A percentile compares a stretch with the other conserved stretches of the same genome.
These are phyloP conservation scores for Carettochelys insculpta DNA, from an alignment of 2,113 vertebrate species.

Conservation along the genomic window DNA sequence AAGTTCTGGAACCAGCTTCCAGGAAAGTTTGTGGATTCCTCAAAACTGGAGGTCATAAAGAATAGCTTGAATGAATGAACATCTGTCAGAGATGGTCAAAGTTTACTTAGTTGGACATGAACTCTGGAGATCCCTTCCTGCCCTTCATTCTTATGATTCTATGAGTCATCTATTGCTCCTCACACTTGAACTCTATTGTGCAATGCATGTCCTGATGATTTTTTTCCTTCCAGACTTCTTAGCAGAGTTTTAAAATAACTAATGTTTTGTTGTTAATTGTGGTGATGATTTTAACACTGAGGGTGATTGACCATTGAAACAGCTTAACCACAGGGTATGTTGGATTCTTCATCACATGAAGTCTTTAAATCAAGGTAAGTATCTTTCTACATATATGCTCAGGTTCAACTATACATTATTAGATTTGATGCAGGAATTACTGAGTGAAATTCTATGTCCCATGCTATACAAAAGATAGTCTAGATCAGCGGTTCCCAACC, in stretches of 20 bases:
- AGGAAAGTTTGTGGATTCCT: neutral
- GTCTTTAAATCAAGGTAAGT: neutral
- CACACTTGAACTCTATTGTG: neutral
- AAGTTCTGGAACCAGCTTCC: neutral
- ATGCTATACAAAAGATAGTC: neutral
- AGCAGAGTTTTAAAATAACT: neutral
- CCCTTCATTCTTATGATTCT: neutral
- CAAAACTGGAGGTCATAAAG: neutral
- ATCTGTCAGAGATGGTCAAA: neutral
- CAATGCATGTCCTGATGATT: neutral
- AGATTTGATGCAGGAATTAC: neutral
- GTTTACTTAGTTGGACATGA: neutral
- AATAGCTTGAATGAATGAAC: neutral
- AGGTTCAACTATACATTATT: neutral
- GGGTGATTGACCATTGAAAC: neutral
- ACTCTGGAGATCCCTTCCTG: neutral
- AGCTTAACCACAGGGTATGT: neutral
- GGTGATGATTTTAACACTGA: neutral
- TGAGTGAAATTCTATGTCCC: neutral
- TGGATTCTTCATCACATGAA: slow-evolving; percentile 6
- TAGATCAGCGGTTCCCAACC: no score
- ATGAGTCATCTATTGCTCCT: neutral
- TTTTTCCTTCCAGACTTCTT: neutral
- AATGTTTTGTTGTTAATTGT: neutral
- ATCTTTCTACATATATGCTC: neutral